Evolutionary conservation across 2,113 vertebrate genomes (phyloP), one percentile per base, ranked within the genome.

Genomic region (Hypocryptadius cinnamomeus): DNA sequence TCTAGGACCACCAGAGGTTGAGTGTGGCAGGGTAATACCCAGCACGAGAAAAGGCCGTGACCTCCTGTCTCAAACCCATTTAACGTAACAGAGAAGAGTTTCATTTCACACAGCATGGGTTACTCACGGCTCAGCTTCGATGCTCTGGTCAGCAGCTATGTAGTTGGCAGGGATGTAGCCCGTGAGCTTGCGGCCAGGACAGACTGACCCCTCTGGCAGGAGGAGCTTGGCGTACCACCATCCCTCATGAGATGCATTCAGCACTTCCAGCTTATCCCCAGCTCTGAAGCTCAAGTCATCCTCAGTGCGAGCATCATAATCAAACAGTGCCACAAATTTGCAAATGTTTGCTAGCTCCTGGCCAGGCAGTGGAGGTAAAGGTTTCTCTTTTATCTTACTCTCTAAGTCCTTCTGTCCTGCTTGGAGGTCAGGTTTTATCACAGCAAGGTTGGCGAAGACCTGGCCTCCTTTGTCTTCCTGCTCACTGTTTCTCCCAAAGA

Each of bases 101-200:
- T 27, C 0, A 2, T 37, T 23, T 23, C 25, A 28, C 9, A 5
- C 53, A 54, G 60, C 0, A 3, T 7, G 44, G 56, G 54, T 22
- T 97, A 98, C 98, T 98, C 88, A 99, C 99, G 97, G 98, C 80
- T 99, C 98, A 39, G 99, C 98, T 85, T 99, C 96, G 2, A 99
- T 97, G 73, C 98, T 99, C 78, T 98, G 97, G 90, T 98, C 97
- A 18, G 97, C 97, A 3, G 98, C 99, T 90, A 99, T 97, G 72
- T 99, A 99, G 86, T 99, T 99, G 6, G 98, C 97, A 11, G 99
- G 99, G 88, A 99, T 97, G 79, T 99, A 99, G 37, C 99, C 99
- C 66, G 96, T 39, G 35, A 97, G 94, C 39, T 94, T 95, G 65
- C 87, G 84, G 37, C 90, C 80, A 15, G 85, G 87, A 74, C 69